Conservation (phyloP, 2,113 vertebrate species). For the Colistium nudipinnis region DNA sequence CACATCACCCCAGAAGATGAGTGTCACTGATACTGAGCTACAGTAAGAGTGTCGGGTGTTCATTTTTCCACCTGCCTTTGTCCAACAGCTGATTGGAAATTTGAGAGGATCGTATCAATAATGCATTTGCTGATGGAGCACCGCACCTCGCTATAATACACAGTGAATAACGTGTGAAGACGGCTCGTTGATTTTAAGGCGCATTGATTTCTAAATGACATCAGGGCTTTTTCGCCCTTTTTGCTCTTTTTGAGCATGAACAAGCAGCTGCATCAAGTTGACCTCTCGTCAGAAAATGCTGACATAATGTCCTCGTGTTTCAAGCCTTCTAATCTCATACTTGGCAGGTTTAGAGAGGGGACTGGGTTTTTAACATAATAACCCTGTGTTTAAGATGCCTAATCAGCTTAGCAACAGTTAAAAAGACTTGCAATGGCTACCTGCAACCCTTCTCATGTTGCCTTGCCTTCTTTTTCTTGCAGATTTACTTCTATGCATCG, state of each 20-base stretch:
- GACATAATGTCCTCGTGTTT: slow-evolving; percentile 10
- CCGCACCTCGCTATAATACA: background rate
- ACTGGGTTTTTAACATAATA: slow-evolving; percentile 54
- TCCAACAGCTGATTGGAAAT: slow-evolving; percentile 46
- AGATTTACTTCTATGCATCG: slow-evolving; percentile 91
- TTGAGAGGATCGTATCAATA: slow-evolving; percentile 63
- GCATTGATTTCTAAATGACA: background rate
- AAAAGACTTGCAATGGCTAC: slow-evolving; percentile 22
- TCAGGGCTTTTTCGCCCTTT: background rate
- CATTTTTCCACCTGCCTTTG: slow-evolving; percentile 6
- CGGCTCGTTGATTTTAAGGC: background rate
- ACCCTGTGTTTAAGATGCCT: slow-evolving; percentile 45
- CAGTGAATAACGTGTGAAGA: background rate
- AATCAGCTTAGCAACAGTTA: slow-evolving; percentile 60
- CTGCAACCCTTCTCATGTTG: slow-evolving; percentile 5
- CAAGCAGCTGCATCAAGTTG: background rate
- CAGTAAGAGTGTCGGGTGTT: slow-evolving; percentile 34
- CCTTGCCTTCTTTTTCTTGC: slow-evolving; percentile 41
- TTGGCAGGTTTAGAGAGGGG: slow-evolving; percentile 25
- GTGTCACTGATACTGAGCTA: slow-evolving; percentile 23
- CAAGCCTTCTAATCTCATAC: slow-evolving; percentile 34
- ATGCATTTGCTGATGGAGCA: slow-evolving; percentile 35
- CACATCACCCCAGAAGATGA: background rate
- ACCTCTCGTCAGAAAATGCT: slow-evolving; percentile 21
- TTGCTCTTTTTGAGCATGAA: background rate